Conservation (phyloP, 2,888 invertebrate genomes). For the Amblyjoppa proteus region DNA sequence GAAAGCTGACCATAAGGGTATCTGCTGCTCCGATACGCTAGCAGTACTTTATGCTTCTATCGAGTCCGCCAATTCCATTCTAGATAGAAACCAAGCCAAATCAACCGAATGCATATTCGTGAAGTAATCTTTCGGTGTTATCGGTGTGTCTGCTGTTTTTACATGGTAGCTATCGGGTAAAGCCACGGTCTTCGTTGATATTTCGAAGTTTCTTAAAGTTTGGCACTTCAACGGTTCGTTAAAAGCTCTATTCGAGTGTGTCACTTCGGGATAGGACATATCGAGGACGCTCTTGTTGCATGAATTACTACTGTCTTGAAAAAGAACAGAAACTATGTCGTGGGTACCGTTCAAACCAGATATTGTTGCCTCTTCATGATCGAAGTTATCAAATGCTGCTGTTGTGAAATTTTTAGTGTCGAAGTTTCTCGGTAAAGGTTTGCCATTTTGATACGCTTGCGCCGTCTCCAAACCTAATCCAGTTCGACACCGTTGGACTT, state of each 20-base stretch:
- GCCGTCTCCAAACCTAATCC: conserved; percentile 53
- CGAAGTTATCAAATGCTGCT: conserved; percentile 61
- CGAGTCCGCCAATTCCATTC: conserved; percentile 8
- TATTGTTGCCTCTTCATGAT: conserved; percentile 53
- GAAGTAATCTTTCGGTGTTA: conserved; percentile 6
- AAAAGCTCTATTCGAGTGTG: background rate
- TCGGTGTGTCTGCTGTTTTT: background rate
- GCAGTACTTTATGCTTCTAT: background rate
- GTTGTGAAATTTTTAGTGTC: conserved; percentile 32
- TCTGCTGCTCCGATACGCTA: conserved; percentile 11
- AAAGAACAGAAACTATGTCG: conserved; percentile 53
- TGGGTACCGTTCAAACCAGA: conserved; percentile 52
- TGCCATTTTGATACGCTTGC: conserved; percentile 4
- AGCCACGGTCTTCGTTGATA: conserved; percentile 8
- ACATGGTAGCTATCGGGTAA: conserved; percentile 1
- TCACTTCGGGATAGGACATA: background rate
- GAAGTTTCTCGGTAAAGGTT: conserved; percentile 57
- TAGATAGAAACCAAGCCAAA: conserved; percentile 16
- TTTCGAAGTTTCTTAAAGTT: background rate
- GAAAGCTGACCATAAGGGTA: conserved; percentile 50
- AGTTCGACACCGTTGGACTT: conserved; percentile 45
- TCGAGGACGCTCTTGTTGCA: background rate
- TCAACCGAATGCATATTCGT: background rate
- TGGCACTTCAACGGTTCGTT: conserved; percentile 13
- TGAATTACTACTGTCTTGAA: conserved; percentile 26